Conservation (phyloP, 2,113 vertebrate species). For the Myotis brandtii region DNA sequence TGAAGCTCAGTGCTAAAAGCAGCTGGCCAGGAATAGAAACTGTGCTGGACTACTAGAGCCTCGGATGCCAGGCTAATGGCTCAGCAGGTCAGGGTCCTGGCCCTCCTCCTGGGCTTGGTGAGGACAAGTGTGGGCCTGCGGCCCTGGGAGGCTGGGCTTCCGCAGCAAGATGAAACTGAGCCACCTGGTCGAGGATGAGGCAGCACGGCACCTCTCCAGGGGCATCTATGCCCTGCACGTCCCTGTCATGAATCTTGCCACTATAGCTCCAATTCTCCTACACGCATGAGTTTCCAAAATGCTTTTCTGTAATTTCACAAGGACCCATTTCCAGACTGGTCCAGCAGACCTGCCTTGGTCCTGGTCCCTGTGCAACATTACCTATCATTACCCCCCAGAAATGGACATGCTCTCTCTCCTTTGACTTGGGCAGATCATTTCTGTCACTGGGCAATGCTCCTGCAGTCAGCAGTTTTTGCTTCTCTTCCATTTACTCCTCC, state of each 20-base stretch:
- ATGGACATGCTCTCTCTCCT: conserved; percentile 2
- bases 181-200: not conserved
- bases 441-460: conserved; percentile 11
- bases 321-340: not conserved
- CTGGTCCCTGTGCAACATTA: not conserved
- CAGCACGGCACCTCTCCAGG: not conserved
- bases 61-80: not conserved
- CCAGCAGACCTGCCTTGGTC: not conserved
- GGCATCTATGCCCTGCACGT: not conserved
- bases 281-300: not conserved
- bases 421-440: conserved; percentile 4
- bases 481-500: not conserved
- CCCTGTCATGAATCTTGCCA: not conserved
- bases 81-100: not conserved
- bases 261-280: not conserved
- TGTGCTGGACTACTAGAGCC: too few relatives aligned
- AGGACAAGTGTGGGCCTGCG: not conserved
- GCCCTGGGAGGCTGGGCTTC: not conserved
- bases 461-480: not conserved
- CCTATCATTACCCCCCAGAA: not conserved
- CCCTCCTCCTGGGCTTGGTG: not conserved
- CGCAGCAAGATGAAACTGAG: not conserved
- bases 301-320: not conserved
- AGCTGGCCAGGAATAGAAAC: not conserved
- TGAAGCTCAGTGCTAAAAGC: not conserved